Conservation (phyloP, 1,140 invertebrate genomes). For the Drosophila tropicalis region DNA sequence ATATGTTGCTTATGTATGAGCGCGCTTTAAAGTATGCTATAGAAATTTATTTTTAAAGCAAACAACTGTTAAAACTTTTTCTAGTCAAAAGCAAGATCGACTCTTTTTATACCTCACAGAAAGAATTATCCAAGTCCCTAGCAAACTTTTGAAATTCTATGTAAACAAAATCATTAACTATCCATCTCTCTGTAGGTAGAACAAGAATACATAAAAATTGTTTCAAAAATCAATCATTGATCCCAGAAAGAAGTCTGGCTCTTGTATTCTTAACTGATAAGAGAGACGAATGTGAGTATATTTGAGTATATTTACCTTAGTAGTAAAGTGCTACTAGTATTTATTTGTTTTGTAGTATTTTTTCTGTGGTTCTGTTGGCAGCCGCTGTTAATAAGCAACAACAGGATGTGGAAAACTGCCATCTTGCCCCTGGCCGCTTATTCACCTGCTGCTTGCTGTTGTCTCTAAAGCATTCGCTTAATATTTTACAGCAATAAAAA, state of each 20-base stretch:
- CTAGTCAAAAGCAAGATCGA: not conserved
- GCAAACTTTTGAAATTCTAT: too few species aligned
- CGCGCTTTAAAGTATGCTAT: constrained; percentile 1
- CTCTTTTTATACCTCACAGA: too few species aligned
- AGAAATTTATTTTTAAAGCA: not conserved
- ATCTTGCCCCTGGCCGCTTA: not conserved
- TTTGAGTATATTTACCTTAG: constrained; percentile 20
- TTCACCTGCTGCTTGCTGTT: not conserved
- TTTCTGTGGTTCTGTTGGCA: constrained; percentile 1
- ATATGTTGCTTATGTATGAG: not conserved
- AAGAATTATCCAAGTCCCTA: too few species aligned
- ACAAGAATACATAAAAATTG: too few species aligned
- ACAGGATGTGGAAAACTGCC: constrained; percentile 49
- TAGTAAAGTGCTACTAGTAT: constrained; percentile 48
- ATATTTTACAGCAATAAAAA: constrained; percentile 74
- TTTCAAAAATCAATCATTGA: too few species aligned
- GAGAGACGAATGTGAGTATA: too few species aligned
- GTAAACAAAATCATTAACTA: too few species aligned
- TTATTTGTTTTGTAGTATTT: constrained; percentile 25
- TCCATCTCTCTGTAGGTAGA: too few species aligned
- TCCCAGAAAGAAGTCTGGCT: too few species aligned
- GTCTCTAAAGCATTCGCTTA: constrained; percentile 41
- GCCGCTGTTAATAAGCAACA: constrained; percentile 33
- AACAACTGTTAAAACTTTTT: not conserved
- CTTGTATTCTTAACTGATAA: too few species aligned